phyloP scores from a whole-genome alignment of 2,113 vertebrate species.

The Pachyramphus minor region DNA sequence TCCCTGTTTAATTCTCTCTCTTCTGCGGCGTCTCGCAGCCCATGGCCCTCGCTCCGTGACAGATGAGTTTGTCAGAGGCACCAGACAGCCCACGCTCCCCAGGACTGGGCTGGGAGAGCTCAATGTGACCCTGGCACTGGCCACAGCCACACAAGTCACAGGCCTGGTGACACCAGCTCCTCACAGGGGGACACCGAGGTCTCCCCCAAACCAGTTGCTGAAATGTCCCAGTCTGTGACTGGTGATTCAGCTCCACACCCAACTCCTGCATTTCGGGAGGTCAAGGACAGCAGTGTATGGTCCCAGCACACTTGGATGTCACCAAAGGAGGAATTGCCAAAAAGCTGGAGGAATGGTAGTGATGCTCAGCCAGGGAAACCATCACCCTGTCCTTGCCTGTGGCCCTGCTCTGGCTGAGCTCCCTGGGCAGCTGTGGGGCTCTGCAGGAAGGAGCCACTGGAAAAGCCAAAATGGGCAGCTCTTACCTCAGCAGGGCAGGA shows the following conservation, averaged over 20 bases:
- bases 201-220: neutral
- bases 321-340: neutral
- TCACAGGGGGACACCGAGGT: accelerated
- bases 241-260: neutral
- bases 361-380: neutral
- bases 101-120: neutral
- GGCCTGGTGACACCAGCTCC: neutral
- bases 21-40: neutral
- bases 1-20: slow-evolving; percentile 57
- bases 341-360: neutral
- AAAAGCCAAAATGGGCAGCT: neutral
- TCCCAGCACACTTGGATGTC: accelerated
- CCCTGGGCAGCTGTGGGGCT: accelerated
- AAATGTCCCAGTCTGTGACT: accelerated
- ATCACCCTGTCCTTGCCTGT: neutral
- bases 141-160: neutral
- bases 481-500: neutral
- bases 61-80: slow-evolving; percentile 60
- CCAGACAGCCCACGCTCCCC: slow-evolving; percentile 8
- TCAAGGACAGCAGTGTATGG: accelerated
- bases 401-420: neutral
- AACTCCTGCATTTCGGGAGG: accelerated
- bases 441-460: neutral
- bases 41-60: slow-evolving; percentile 50
- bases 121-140: neutral